A percentile compares a stretch with the other conserved stretches of the same genome.
Evolutionary conservation across 1,140 invertebrate species (phyloP).

Genomic region (Mycetomoellerius zeteki): DNA sequence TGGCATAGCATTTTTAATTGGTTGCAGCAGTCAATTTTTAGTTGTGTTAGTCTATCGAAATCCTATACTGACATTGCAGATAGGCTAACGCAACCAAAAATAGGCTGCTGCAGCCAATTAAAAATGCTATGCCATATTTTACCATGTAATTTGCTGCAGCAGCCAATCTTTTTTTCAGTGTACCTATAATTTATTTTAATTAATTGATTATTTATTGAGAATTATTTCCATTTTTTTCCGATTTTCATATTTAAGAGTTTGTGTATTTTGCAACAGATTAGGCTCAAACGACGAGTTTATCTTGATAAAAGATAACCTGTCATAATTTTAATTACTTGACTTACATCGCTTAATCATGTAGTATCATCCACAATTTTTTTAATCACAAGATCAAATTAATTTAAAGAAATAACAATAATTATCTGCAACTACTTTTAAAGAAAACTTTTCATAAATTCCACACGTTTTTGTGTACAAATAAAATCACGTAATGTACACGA

Average conservation of each 20-base stretch:
- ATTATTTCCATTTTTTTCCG: background rate
- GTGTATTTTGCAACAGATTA: background rate
- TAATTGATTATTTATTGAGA: background rate
- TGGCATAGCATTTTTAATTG: no score
- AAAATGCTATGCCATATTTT: no score
- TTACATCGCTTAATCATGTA: background rate
- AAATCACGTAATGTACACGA: conserved; percentile 4
- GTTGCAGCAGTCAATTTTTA: no score
- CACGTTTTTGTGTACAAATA: background rate
- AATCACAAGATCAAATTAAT: conserved; percentile 7
- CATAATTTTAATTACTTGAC: background rate
- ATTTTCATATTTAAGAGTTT: background rate
- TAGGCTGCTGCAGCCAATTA: no score
- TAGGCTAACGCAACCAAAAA: no score
- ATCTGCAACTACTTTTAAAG: background rate
- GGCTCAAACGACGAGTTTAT: background rate
- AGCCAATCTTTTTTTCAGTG: no score
- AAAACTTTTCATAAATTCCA: background rate
- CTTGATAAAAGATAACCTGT: background rate
- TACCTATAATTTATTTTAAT: background rate
- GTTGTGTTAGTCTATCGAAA: no score
- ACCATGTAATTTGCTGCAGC: no score
- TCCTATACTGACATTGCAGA: no score
- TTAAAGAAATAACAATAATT: background rate
- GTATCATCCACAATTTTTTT: background rate